A percentile compares a stretch with the other conserved stretches of the same genome.
These are phyloP conservation scores for Australoheros scitulus DNA, from an alignment of 2,113 vertebrate species.

Conservation along the genomic window DNA sequence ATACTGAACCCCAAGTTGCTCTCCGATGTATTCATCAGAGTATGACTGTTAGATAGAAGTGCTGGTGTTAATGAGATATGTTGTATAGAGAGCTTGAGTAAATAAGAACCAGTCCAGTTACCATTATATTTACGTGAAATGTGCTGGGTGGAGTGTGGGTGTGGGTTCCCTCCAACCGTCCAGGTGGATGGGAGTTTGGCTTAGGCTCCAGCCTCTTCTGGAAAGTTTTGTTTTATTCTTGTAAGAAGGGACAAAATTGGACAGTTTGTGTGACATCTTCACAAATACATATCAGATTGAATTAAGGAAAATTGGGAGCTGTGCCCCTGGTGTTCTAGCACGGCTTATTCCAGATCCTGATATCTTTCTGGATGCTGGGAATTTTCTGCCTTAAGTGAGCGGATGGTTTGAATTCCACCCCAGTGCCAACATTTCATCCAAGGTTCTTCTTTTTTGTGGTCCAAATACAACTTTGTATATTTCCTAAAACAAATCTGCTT, in stretches of 20 bases:
- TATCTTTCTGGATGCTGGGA: not conserved
- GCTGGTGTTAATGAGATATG: no score
- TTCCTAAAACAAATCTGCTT: not conserved
- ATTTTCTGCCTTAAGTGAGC: not conserved
- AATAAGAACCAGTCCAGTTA: no score
- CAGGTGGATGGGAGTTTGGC: not conserved
- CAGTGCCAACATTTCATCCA: not conserved
- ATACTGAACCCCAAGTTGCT: no score
- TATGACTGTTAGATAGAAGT: no score
- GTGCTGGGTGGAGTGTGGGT: not conserved
- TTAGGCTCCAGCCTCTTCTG: not conserved
- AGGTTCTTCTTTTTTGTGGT: not conserved
- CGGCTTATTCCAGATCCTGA: not conserved
- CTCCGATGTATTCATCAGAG: no score
- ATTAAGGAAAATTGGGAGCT: not conserved
- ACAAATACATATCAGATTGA: not conserved
- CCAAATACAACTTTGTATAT: not conserved
- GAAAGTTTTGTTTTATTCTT: not conserved
- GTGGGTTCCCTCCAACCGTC: not conserved
- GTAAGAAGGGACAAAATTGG: not conserved
- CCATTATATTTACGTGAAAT: no score
- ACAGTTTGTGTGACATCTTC: not conserved
- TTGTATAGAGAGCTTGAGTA: no score
- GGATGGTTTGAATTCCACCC: not conserved
- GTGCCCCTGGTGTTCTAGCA: accelerated